Conservation (phyloP, 2,888 invertebrate genomes). For the Drosophila anceps region DNA sequence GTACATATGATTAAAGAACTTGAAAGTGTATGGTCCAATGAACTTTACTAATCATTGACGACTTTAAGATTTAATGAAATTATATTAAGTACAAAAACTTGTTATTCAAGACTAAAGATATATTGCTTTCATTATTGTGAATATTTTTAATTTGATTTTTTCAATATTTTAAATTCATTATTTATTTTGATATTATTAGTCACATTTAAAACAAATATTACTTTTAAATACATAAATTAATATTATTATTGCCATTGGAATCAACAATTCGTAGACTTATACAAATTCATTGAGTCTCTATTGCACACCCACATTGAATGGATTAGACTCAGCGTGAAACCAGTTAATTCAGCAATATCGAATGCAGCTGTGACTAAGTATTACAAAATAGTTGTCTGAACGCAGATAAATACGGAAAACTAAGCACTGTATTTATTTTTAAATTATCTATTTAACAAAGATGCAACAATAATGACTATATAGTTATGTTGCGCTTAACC, state of each 20-base stretch:
- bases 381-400: neutral
- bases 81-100: neutral
- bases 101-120: neutral
- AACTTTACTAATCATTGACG: too few species aligned
- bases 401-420: conserved; percentile 1
- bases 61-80: neutral
- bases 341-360: neutral
- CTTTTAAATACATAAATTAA: neutral
- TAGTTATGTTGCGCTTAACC: neutral
- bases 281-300: conserved; percentile 15
- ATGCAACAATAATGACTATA: neutral
- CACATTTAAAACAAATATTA: neutral
- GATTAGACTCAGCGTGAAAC: neutral
- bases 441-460: conserved; percentile 2
- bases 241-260: neutral
- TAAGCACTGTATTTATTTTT: neutral
- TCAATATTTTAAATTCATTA: too few species aligned
- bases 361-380: conserved; percentile 4
- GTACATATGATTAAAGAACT: neutral
- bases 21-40: neutral
- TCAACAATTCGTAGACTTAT: neutral
- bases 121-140: neutral
- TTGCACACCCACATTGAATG: neutral
- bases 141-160: neutral
- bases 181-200: neutral